A percentile compares a stretch with the other conserved stretches of the same genome.
Conservation (phyloP, 2,888 invertebrate genomes). For the Nephrotoma appendiculata region DNA sequence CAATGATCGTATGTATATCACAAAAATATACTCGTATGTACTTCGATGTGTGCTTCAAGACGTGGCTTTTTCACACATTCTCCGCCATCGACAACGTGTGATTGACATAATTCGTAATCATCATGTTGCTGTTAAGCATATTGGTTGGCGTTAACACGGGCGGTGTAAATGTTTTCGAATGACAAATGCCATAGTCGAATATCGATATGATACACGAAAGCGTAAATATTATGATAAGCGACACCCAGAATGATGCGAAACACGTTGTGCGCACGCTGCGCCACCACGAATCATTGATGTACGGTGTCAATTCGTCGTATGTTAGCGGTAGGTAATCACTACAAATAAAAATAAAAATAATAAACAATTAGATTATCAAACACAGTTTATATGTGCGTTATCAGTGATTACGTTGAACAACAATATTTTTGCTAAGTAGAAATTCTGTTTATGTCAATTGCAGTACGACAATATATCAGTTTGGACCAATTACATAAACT, state of each 20-base stretch:
- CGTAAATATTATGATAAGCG: constrained; percentile 23
- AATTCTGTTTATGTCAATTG: not conserved
- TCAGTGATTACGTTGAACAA: not conserved
- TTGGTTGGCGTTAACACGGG: not conserved
- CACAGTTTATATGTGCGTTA: not conserved
- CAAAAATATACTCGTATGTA: not conserved
- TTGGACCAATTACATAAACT: too few relatives aligned
- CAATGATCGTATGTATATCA: not conserved
- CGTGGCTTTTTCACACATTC: not conserved
- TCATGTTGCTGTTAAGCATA: not conserved
- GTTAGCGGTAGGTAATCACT: not conserved
- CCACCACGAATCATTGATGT: constrained; percentile 36
- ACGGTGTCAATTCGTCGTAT: constrained; percentile 35
- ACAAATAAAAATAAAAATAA: not conserved
- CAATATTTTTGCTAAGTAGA: not conserved
- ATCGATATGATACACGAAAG: not conserved
- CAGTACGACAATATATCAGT: not conserved
- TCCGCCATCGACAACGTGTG: not conserved
- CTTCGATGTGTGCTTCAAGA: not conserved
- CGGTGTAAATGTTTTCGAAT: not conserved
- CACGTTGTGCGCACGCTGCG: constrained; percentile 33
- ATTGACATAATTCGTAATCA: not conserved
- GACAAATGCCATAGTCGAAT: not conserved
- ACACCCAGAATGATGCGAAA: constrained; percentile 36
- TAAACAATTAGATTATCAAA: not conserved